A percentile compares a stretch with the other conserved stretches of the same genome.
Conservation (phyloP, 2,888 invertebrate genomes). For the Thyatira batis region DNA sequence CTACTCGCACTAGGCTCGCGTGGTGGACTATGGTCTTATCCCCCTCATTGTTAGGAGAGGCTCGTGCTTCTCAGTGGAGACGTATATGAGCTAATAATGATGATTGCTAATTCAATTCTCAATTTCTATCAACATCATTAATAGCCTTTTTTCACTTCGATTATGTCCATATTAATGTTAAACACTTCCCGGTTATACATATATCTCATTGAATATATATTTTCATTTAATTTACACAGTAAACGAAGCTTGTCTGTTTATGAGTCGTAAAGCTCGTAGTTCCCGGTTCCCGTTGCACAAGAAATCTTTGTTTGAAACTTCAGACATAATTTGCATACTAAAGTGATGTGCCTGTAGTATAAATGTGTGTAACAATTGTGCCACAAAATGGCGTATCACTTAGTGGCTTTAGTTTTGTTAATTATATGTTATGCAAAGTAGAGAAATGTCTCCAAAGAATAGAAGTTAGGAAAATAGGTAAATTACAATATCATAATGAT, state of each 20-base stretch:
- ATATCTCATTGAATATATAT: neutral
- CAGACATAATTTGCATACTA: slow-evolving; percentile 38
- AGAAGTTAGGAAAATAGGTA: no score
- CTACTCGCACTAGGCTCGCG: no score
- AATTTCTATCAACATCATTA: no score
- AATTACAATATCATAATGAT: no score
- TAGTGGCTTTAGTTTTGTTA: slow-evolving; percentile 8
- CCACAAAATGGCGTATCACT: slow-evolving; percentile 2
- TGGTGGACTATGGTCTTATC: no score
- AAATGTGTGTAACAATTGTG: slow-evolving; percentile 3
- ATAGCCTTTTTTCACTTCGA: no score
- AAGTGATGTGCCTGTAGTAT: slow-evolving; percentile 16
- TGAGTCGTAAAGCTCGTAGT: slow-evolving; percentile 23
- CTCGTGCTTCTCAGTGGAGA: no score
- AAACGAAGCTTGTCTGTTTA: slow-evolving; percentile 27
- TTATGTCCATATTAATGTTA: neutral
- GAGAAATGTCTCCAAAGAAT: no score
- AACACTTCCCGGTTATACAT: neutral
- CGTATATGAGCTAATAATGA: no score
- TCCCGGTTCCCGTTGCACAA: slow-evolving; percentile 23
- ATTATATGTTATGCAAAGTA: no score
- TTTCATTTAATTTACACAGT: slow-evolving; percentile 6
- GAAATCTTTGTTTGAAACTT: slow-evolving; percentile 32
- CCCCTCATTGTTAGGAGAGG: no score
- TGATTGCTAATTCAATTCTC: no score